phyloP scores from a whole-genome alignment of 2,797 vertebrate genomes.

The Brachyrhaphis roseni region DNA sequence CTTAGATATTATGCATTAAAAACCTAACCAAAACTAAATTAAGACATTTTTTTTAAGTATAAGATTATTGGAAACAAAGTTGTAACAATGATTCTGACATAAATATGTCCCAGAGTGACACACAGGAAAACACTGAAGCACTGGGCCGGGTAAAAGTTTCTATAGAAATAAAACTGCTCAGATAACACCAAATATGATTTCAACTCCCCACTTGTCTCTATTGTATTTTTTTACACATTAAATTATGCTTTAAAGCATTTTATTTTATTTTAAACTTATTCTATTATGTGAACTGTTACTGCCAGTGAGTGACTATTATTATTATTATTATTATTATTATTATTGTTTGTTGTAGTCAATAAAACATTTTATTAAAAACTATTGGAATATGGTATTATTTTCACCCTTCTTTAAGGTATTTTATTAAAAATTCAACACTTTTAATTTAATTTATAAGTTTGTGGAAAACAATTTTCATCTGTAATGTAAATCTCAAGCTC shows the following conservation, averaged over 20 bases:
- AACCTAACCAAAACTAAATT: too few species aligned
- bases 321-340: background rate
- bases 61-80: background rate
- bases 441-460: background rate
- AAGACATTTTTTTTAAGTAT: background rate
- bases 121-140: background rate
- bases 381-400: background rate
- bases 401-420: background rate
- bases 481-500: background rate
- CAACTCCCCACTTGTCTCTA: background rate
- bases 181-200: background rate
- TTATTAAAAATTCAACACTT: background rate
- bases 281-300: background rate
- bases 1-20: too few species aligned
- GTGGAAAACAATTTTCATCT: background rate
- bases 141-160: background rate
- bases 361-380: background rate
- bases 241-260: background rate
- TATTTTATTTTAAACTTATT: background rate
- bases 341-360: background rate
- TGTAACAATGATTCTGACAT: background rate
- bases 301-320: background rate
- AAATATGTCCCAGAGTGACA: background rate
- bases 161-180: background rate
- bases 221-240: background rate